phyloP scores from a whole-genome alignment of 2,888 invertebrate species.

The Laspeyria flexula region DNA sequence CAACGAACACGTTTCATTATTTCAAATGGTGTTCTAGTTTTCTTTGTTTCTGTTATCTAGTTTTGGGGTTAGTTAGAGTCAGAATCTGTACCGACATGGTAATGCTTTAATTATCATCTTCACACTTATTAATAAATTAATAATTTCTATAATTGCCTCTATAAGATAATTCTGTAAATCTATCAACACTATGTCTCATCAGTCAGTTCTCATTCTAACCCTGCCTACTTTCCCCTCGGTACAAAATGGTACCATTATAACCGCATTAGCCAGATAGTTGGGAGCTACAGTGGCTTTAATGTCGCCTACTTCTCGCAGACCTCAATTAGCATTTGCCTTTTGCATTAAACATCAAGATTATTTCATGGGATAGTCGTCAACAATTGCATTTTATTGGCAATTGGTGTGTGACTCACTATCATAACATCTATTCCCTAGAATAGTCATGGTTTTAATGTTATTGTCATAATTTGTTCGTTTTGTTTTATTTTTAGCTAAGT shows the following conservation, averaged over 20 bases:
- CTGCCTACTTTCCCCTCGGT: slow-evolving; percentile 68
- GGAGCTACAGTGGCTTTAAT: slow-evolving; percentile 56
- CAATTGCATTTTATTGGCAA: slow-evolving; percentile 23
- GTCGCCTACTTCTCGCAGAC: slow-evolving; percentile 54
- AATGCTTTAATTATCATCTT: slow-evolving; percentile 2
- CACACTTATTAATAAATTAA: too few species aligned
- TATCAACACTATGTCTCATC: slow-evolving; percentile 17
- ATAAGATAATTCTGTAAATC: slow-evolving; percentile 9
- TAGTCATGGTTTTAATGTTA: background rate
- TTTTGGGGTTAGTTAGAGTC: slow-evolving; percentile 8
- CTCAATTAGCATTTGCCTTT: slow-evolving; percentile 48
- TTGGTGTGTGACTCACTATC: background rate
- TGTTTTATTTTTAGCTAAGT: too few species aligned
- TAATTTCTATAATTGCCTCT: background rate
- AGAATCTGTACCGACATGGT: slow-evolving; percentile 22
- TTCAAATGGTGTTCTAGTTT: slow-evolving; percentile 34
- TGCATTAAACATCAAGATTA: slow-evolving; percentile 49
- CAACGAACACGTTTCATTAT: slow-evolving; percentile 26
- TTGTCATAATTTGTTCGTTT: too few species aligned
- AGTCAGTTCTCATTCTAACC: slow-evolving; percentile 62
- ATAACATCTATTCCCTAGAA: too few species aligned
- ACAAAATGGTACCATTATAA: slow-evolving; percentile 76
- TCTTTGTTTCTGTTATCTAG: slow-evolving; percentile 25
- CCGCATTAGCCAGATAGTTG: slow-evolving; percentile 71
- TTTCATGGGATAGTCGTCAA: slow-evolving; percentile 34